Conservation (phyloP, 1,140 invertebrate species). For the Leptinotarsa texana region DNA sequence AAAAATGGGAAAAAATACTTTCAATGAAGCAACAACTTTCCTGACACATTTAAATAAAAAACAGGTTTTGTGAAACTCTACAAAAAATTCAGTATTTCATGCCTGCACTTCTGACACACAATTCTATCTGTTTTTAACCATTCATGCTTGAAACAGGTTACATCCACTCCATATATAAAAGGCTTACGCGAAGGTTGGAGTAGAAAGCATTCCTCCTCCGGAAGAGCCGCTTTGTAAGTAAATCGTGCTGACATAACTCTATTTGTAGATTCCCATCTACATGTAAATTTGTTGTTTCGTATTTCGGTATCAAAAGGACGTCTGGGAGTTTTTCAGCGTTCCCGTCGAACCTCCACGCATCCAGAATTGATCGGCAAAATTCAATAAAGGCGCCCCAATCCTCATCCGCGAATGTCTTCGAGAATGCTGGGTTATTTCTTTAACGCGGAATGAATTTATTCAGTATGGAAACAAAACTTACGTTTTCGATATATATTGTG, state of each 20-base stretch:
- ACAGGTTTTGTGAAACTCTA: too few species aligned
- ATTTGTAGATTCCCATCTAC: neutral
- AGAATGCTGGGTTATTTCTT: neutral
- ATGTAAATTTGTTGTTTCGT: neutral
- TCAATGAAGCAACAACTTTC: too few species aligned
- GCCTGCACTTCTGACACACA: too few species aligned
- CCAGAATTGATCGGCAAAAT: neutral
- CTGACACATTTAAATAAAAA: too few species aligned
- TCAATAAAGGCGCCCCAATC: neutral
- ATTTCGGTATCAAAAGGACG: neutral
- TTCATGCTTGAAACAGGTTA: too few species aligned
- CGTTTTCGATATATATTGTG: too few species aligned
- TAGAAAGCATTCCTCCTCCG: too few species aligned
- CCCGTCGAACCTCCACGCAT: neutral
- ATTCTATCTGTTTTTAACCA: too few species aligned
- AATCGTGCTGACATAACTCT: neutral
- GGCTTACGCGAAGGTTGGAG: too few species aligned
- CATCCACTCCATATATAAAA: too few species aligned
- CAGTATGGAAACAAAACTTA: neutral
- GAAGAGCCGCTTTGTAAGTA: neutral
- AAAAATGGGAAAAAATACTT: too few species aligned
- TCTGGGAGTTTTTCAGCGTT: neutral
- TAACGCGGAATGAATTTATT: neutral
- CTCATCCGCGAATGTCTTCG: neutral
- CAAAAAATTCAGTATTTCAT: too few species aligned